Evolutionary conservation across 2,888 invertebrate species (phyloP), one percentile per base, ranked within the genome.

Genomic region (Melinaea marsaeus): DNA sequence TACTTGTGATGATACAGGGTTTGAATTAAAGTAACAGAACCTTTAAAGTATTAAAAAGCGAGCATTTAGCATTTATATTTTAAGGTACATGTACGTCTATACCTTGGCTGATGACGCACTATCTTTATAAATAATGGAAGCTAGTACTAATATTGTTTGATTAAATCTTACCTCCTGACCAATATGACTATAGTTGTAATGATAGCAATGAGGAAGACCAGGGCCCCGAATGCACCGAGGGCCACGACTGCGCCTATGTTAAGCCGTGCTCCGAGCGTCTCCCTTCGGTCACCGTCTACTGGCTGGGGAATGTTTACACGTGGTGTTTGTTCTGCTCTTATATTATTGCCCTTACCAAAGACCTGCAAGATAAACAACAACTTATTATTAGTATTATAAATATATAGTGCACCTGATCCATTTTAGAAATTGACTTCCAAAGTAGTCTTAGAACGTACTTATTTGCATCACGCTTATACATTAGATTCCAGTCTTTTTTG

Each of bases 241-340:
- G 97, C 97, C 64, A 97, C 96, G 70, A 97, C 95, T 5, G 97
- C 96, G 61, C 96, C 96, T 63, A 96, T 89, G 84, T 96, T 97
- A 33, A 97, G 89, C 70, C 95, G 94, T 2, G 96, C 95, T 34
- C 93, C 92, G 69, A 92, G 83, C 32, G 93, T 80, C 75, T 93
- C 91, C 54, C 90, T 81, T 2, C 93, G 79, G 75, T 93, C 91
- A 22, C 93, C 92, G 79, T 93, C 93, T 59, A 94, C 94, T 0
- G 95, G 92, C 63, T 92, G 90, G 0, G 94, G 94, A 2, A 94
- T 85, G 74, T 94, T 94, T 32, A 94, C 94, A 35, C 94, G 92
- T 0, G 94, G 94, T 0, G 92, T 91, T 74, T 94, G 93, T 66
- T 94, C 94, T 7, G 93, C 92, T 56, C 93, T 90, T 33, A 92